These are phyloP conservation scores for Labeo catla DNA, from an alignment of 2,113 vertebrate genomes.

Conservation along the genomic window DNA sequence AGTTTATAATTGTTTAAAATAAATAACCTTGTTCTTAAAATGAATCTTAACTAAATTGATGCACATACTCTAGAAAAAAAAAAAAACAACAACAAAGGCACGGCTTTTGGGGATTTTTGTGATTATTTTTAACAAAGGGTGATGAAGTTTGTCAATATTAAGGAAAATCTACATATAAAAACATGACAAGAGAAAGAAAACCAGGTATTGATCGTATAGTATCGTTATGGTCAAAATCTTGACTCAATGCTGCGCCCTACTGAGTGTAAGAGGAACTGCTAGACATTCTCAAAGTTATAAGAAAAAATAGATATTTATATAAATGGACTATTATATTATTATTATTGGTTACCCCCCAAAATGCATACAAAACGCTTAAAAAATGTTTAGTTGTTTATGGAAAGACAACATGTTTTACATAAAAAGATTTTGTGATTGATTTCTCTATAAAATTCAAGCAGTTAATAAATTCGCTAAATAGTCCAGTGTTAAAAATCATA, in stretches of 20 bases:
- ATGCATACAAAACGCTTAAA: background rate
- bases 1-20: background rate
- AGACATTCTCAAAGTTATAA: background rate
- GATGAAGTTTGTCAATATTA: background rate
- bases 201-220: background rate
- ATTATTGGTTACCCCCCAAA: background rate
- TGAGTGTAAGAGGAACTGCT: slow-evolving; percentile 4
- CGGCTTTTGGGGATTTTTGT: background rate
- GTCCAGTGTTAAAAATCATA: background rate
- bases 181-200: background rate
- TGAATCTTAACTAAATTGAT: background rate
- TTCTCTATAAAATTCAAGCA: background rate
- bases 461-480: background rate
- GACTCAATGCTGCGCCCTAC: background rate
- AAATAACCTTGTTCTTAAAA: background rate
- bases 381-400: background rate
- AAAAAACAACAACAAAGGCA: background rate
- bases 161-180: background rate
- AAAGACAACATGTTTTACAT: background rate
- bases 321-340: background rate
- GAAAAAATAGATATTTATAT: background rate
- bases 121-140: background rate
- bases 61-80: background rate
- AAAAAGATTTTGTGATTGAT: background rate
- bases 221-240: background rate